These are phyloP conservation scores for Heliconius eleuchia DNA, from an alignment of 1,140 invertebrate species.

Conservation along the genomic window DNA sequence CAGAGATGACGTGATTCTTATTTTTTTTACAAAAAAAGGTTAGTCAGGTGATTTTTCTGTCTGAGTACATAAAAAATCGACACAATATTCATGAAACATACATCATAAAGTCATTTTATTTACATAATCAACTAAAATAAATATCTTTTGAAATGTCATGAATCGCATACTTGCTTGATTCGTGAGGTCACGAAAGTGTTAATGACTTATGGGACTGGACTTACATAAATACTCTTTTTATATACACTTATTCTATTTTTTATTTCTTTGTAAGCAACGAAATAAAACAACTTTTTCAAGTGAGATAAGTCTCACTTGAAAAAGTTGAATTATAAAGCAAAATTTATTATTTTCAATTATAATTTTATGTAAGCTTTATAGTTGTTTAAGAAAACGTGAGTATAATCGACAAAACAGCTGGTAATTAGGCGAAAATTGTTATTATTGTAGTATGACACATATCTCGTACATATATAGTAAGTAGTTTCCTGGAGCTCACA, in stretches of 20 bases:
- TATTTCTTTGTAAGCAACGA: too few species aligned
- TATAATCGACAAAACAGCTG: too few species aligned
- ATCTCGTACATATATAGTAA: background rate
- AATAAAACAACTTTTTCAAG: too few species aligned
- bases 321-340: too few species aligned
- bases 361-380: too few species aligned
- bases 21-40: background rate
- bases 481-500: constrained; percentile 17
- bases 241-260: background rate
- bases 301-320: too few species aligned
- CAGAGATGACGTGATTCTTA: constrained; percentile 34
- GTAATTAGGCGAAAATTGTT: too few species aligned
- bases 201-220: too few species aligned
- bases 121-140: background rate
- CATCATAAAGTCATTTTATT: background rate
- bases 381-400: too few species aligned
- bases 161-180: background rate
- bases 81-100: background rate
- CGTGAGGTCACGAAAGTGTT: background rate
- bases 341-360: too few species aligned
- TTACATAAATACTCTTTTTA: background rate
- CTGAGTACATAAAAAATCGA: background rate
- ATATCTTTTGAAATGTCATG: background rate
- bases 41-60: constrained; percentile 14
- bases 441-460: background rate